Evolutionary conservation across 2,797 vertebrate genomes (phyloP).

Genomic region (Takifugu rubripes): DNA sequence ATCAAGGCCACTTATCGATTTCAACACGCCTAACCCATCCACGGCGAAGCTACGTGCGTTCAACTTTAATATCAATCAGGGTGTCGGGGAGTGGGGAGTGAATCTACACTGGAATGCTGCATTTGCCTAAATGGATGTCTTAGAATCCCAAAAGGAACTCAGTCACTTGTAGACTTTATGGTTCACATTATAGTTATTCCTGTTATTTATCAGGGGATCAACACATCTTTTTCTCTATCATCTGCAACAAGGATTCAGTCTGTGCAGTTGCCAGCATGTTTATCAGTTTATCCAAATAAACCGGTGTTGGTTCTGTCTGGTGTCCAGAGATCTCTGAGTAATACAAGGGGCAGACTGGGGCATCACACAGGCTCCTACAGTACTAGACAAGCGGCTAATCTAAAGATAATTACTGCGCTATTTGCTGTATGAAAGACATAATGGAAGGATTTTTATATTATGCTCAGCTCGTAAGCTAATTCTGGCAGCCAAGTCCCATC

Average conservation of each 20-base stretch:
- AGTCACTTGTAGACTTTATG: neutral
- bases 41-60: conserved; percentile 23
- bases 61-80: conserved; percentile 31
- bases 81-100: neutral
- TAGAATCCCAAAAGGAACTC: conserved; percentile 4
- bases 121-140: conserved; percentile 23
- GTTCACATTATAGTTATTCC: conserved; percentile 2
- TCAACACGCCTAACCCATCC: conserved; percentile 20
- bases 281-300: conserved; percentile 7
- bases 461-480: conserved; percentile 22
- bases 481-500: conserved; percentile 39
- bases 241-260: neutral
- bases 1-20: conserved; percentile 50
- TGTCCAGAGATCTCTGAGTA: conserved; percentile 8
- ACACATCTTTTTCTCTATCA: neutral
- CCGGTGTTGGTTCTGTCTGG: neutral
- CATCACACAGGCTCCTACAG: conserved; percentile 13
- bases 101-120: conserved; percentile 3
- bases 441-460: conserved; percentile 26
- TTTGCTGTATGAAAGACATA: conserved; percentile 34
- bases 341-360: conserved; percentile 6
- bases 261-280: neutral
- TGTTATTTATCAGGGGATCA: conserved; percentile 4
- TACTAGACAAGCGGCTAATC: conserved; percentile 44
- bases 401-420: conserved; percentile 34